Evolutionary conservation across 2,797 vertebrate genomes (phyloP), one percentile per base, ranked within the genome.

Genomic region (Characodon lateralis): DNA sequence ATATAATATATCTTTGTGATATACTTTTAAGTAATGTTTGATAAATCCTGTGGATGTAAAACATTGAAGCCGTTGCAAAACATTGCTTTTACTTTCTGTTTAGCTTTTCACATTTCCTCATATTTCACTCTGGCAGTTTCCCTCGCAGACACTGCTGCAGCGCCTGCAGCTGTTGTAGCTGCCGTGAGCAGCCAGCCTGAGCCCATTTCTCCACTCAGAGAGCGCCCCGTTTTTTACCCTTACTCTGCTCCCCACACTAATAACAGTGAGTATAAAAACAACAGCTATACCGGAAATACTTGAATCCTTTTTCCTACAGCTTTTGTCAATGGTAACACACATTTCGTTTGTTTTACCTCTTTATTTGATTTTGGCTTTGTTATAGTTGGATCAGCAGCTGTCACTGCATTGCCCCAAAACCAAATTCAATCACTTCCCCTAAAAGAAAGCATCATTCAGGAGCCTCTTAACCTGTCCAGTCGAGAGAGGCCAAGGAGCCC

Each of bases 401-500:
- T 77, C 73, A 74, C 74, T 18, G 0, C 71, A 28, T n/a, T 24
- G 26, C 72, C 79, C 28, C 41, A 22, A 0, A 85, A 72, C 50
- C 76, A 76, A 73, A 59, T 71, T n/a, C 71, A 74, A 43, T 35
- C 73, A 14, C 68, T 79, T 68, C 2, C 82, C 0, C 76, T 73
- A 58, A 79, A 78, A 50, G 74, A 78, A 41, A 55, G 3, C 24
- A 0, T 58, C 66, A 78, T 7, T 53, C 79, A 81, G 2, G 91
- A 95, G 85, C 95, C 95, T 0, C 94, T 96, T 53, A 96, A 94
- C 88, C 92, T 97, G 77, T 95, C 96, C 81, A 91, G 51, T 70
- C 89, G 90, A 85, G 77, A 87, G 59, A 80, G 80, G 22, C 22
- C 88, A 1, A 85, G 77, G 76, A 89, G 86, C 55, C 79, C 71